A percentile compares a stretch with the other conserved stretches of the same genome.
These are phyloP conservation scores for Chesias legatella DNA, from an alignment of 2,888 invertebrate species.

Conservation along the genomic window DNA sequence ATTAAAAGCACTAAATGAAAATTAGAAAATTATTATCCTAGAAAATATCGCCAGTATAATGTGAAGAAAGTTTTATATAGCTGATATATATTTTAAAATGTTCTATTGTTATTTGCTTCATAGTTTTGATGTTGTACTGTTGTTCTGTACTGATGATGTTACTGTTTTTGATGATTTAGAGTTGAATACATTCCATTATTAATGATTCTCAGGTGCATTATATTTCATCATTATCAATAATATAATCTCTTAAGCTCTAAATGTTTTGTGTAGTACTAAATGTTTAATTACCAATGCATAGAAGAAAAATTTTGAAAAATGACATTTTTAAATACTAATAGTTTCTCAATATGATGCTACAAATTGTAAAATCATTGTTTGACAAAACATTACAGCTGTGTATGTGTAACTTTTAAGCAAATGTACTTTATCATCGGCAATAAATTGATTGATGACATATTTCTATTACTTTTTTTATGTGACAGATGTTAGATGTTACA, in stretches of 20 bases:
- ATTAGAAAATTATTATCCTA: slow-evolving; percentile 10
- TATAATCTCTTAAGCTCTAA: slow-evolving; percentile 25
- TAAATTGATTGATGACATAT: slow-evolving; percentile 48
- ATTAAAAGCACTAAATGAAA: slow-evolving; percentile 39
- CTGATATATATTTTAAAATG: not conserved
- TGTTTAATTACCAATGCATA: not conserved
- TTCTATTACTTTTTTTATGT: too few species aligned
- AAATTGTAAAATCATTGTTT: slow-evolving; percentile 14
- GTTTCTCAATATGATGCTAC: slow-evolving; percentile 7
- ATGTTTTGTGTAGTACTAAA: slow-evolving; percentile 17
- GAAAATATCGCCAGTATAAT: not conserved
- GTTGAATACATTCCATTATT: slow-evolving; percentile 52
- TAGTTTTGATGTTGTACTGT: slow-evolving; percentile 14
- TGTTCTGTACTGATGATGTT: slow-evolving; percentile 7
- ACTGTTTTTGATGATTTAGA: slow-evolving; percentile 20
- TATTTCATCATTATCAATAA: slow-evolving; percentile 3
- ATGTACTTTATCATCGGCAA: slow-evolving; percentile 46
- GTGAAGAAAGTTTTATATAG: not conserved
- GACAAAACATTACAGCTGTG: slow-evolving; percentile 27
- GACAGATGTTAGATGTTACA: too few species aligned
- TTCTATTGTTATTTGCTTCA: slow-evolving; percentile 23
- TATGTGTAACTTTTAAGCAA: slow-evolving; percentile 31
- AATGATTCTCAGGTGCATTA: slow-evolving; percentile 17
- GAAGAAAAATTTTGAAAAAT: not conserved
- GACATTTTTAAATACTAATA: not conserved